These are phyloP conservation scores for Neoscelio sp. DNA, from an alignment of 2,888 invertebrate genomes.

Conservation along the genomic window DNA sequence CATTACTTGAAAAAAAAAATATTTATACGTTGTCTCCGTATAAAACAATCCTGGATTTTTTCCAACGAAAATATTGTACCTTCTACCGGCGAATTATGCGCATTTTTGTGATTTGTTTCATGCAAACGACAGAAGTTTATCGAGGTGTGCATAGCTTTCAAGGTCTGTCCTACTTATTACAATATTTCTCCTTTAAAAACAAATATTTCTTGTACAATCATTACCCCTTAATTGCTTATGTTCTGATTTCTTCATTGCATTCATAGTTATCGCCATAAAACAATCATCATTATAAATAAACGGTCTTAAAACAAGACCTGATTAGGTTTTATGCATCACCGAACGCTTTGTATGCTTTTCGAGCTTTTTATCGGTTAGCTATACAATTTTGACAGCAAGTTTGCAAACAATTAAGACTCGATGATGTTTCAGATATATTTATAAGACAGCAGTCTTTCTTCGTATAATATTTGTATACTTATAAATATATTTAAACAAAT, in stretches of 20 bases:
- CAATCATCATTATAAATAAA: neutral
- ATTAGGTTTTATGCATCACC: constrained; percentile 54
- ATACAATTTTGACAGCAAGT: constrained; percentile 1
- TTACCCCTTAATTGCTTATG: too few species aligned
- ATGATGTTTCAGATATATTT: too few species aligned
- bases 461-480: too few species aligned
- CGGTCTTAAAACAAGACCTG: constrained; percentile 28
- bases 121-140: constrained; percentile 93
- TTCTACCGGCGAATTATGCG: constrained; percentile 81
- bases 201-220: too few species aligned
- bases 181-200: too few species aligned
- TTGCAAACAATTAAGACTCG: too few species aligned
- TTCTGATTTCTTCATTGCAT: too few species aligned
- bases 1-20: constrained; percentile 32
- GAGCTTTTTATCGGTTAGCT: constrained; percentile 37
- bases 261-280: neutral
- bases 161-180: constrained; percentile 87
- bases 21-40: too few species aligned
- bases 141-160: constrained; percentile 97
- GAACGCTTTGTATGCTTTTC: constrained; percentile 50
- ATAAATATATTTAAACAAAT: too few species aligned
- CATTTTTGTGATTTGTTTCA: constrained; percentile 85
- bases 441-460: too few species aligned
- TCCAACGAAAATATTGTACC: constrained; percentile 8
- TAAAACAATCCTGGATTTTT: constrained; percentile 52